Base-by-base conservation (phyloP, 2,888 invertebrate genomes). In the Oxytorus armatus region DNA sequence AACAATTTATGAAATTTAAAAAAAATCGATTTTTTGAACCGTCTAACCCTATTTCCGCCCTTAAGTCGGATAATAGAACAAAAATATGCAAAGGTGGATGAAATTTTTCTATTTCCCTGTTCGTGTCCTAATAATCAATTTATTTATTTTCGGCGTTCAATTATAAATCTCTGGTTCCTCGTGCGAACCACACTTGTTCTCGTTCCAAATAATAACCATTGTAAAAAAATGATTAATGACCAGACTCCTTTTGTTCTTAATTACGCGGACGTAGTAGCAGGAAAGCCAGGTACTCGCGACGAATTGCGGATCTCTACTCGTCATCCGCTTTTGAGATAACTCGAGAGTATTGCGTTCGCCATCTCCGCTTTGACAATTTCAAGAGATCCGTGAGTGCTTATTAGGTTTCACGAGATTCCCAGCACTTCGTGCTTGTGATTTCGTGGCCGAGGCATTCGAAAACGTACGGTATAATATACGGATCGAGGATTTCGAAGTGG, bases 291-390 rank as follows among this genome's bases (percentile, higher is more conserved):
- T 51, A 47, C 55, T 63, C 39, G 11, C 16, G 3, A 47, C 53
- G 55, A 63, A 66, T 47, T 16, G 16, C 29, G 69, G 42, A 1
- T n/a, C 66, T 23, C 63, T 47, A 51, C 57, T 72, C 51, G 33
- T 8, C 29, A 47, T 57, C n/a, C 23, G 33, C 42, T 77, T 70
- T 72, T 55, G 77, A 81, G 78, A 77, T 51, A 63, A 21, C 73
- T 80, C 77, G 65, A 80, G 65, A 80, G 80, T 69, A 51, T 33
- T 61, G 66, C 70, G 72, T 73, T 68, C 39, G 36, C 39, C 29
- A 44, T 10, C 39, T 76, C 59, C 36, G 73, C 80, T 80, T 80
- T 80, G 80, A 80, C 68, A 77, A 44, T 74, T 55, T 77, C 69
- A 61, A 77, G 79, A 47, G 77, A 49, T 68, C 33, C 18, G 8